phyloP scores from a whole-genome alignment of 2,797 vertebrate genomes.

The Cossypha niveicapilla region DNA sequence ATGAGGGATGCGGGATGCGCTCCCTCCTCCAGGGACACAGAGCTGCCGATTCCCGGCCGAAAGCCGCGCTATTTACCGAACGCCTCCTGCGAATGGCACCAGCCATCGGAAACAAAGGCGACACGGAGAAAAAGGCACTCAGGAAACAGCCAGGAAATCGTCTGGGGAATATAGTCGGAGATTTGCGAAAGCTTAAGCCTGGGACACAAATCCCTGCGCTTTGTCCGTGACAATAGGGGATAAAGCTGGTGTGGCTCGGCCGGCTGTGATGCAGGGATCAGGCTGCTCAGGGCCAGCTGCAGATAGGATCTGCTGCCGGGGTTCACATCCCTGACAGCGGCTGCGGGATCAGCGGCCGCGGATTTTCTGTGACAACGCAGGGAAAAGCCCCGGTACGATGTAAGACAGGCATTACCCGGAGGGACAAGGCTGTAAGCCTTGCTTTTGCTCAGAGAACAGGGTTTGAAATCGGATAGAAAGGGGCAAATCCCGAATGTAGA shows the following conservation, averaged over 20 bases:
- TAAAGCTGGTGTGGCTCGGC: background rate
- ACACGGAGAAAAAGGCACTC: background rate
- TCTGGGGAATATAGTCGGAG: background rate
- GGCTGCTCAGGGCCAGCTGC: background rate
- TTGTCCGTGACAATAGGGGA: conserved; percentile 12
- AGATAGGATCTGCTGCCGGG: background rate
- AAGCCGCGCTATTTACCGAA: background rate
- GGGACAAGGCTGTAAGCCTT: background rate
- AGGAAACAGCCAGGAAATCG: background rate
- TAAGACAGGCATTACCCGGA: accelerated
- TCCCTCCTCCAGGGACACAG: accelerated
- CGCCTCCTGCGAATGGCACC: accelerated
- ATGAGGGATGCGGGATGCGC: no score
- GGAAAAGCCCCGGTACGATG: background rate
- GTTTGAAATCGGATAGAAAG: background rate
- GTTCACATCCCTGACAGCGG: background rate
- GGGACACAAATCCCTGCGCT: conserved; percentile 25
- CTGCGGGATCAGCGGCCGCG: background rate
- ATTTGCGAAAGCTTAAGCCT: background rate
- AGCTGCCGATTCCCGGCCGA: accelerated
- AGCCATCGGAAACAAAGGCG: background rate
- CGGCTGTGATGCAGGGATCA: background rate
- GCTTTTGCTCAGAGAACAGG: background rate
- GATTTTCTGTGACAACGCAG: accelerated
- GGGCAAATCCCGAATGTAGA: background rate